Evolutionary conservation across 2,113 vertebrate species (phyloP).

Genomic region (human): DNA sequence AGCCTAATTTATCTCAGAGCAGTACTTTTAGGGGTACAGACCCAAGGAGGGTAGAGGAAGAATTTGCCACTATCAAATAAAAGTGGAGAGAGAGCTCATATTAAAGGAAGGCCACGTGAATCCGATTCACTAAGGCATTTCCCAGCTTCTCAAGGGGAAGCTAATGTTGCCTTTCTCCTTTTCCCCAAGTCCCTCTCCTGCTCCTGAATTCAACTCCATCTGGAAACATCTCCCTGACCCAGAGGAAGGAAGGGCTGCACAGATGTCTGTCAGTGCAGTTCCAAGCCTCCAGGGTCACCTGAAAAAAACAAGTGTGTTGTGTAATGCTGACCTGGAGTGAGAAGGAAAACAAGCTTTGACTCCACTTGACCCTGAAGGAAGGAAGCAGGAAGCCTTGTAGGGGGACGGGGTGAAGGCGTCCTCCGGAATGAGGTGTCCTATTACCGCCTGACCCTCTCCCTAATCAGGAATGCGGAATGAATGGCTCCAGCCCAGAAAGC

Average conservation of each 20-base stretch:
- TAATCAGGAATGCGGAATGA: background rate
- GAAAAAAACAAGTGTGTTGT: background rate
- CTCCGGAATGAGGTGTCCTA: background rate
- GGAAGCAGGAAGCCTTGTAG: slow-evolving; percentile 73
- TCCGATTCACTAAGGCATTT: background rate
- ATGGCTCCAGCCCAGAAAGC: background rate
- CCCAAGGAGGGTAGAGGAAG: background rate
- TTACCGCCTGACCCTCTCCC: slow-evolving; percentile 54
- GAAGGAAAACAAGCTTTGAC: slow-evolving; percentile 35
- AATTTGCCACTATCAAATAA: background rate
- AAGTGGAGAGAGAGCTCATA: background rate
- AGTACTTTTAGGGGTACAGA: background rate
- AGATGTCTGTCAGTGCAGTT: background rate
- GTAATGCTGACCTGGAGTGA: background rate
- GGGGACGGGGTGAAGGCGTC: background rate
- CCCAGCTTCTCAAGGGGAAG: background rate
- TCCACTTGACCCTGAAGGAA: slow-evolving; percentile 59
- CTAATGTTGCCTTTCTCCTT: background rate
- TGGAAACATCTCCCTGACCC: background rate
- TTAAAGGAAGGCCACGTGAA: accelerated
- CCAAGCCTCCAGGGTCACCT: background rate
- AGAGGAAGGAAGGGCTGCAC: slow-evolving; percentile 44
- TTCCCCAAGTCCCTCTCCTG: background rate
- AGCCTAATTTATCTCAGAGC: background rate
- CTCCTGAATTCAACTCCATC: background rate